phyloP scores from a whole-genome alignment of 2,113 vertebrate genomes.

The Copsychus sechellarum region DNA sequence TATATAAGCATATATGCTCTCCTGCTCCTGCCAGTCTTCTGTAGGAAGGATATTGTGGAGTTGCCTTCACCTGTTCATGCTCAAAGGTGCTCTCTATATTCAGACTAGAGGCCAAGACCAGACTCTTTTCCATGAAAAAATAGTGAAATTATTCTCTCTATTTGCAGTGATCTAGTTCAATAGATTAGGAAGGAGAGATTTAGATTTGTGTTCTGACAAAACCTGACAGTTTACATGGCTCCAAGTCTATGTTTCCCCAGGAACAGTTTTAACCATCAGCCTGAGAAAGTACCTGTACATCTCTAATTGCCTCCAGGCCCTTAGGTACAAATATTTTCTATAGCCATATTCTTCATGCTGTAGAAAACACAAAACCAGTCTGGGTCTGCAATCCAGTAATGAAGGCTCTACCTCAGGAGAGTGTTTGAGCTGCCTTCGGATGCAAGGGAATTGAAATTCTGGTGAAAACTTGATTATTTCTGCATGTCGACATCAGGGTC shows the following conservation, averaged over 20 bases:
- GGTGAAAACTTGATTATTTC: neutral
- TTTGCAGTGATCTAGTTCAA: neutral
- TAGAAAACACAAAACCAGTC: neutral
- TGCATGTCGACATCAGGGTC: neutral
- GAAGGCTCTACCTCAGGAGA: neutral
- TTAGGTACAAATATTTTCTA: neutral
- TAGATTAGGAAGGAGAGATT: neutral
- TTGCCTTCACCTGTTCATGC: accelerated
- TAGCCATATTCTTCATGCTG: neutral
- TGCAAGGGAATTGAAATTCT: neutral
- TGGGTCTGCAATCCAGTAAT: neutral
- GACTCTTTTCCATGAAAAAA: neutral
- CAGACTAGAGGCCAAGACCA: neutral
- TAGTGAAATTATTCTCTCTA: neutral
- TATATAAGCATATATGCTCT: neutral
- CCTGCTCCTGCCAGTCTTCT: neutral
- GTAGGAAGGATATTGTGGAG: neutral
- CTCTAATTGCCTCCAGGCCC: neutral
- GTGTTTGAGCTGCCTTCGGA: neutral
- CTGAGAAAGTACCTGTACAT: neutral
- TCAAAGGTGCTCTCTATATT: neutral
- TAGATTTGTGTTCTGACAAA: neutral
- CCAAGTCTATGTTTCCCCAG: neutral
- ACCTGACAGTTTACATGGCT: neutral
- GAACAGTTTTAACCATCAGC: neutral